Percentiles rank a stretch among this genome's conserved stretches.
phyloP scores from a whole-genome alignment of 2,888 invertebrate genomes.

The Diaphora mendica region DNA sequence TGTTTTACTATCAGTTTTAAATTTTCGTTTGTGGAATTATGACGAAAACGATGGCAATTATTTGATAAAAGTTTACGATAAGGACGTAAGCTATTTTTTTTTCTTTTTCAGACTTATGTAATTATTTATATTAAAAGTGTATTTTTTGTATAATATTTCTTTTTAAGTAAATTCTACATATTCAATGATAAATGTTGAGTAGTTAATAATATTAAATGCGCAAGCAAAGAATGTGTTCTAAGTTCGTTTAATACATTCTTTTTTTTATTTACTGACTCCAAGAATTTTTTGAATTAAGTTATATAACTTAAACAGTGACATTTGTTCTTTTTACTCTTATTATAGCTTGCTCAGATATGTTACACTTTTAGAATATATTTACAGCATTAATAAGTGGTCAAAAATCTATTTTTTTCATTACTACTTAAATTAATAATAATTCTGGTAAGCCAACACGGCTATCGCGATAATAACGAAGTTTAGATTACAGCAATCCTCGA shows the following conservation, averaged over 20 bases:
- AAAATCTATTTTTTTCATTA: not conserved
- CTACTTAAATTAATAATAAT: no score
- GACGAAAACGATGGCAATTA: no score
- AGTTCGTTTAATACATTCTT: no score
- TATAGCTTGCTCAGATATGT: not conserved
- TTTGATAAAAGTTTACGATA: not conserved
- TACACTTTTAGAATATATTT: not conserved
- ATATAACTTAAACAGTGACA: not conserved
- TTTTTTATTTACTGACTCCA: no score
- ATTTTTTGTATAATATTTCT: not conserved
- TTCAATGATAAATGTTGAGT: no score
- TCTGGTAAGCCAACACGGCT: no score
- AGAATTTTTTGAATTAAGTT: no score
- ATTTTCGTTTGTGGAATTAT: no score
- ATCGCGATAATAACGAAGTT: not conserved
- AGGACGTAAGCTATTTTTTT: not conserved
- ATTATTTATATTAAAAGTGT: not conserved
- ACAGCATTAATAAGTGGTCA: no score
- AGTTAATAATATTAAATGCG: no score
- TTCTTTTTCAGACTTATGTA: not conserved
- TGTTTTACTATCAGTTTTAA: not conserved
- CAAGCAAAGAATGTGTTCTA: no score
- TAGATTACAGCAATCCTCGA: constrained; percentile 5
- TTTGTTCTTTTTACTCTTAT: not conserved
- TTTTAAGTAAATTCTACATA: no score